Base-by-base conservation (phyloP, 2,113 vertebrate species). In the Brevimyrus niger region DNA sequence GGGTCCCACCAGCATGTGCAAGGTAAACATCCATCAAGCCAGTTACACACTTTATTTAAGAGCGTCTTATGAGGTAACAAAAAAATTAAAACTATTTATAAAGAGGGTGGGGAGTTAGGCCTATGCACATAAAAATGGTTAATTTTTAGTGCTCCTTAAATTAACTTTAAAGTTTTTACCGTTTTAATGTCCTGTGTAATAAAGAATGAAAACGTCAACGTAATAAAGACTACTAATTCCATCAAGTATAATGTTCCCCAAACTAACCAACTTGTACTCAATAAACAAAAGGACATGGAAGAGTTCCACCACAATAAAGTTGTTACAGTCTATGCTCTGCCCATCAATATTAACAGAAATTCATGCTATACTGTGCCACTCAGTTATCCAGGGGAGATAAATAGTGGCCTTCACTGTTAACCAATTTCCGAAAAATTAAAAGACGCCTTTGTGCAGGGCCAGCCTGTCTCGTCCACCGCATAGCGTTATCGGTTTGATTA, bases 401-500 rank as follows among this genome's bases (percentile, higher is more conserved):
- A 65, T 87, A 21, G 23, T 44, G 55, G 55, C 38, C 51, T 65
- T 87, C 35, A 38, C 19, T 38, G 23, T 55, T 73, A 23, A 89
- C 9, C 76, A 53, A 86, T 89, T 73, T 85, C n/a, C 17, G 35
- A 87, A 76, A 90, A 46, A 87, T 35, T 51, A 76, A 35, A 89
- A 69, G 55, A 73, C 23, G 83, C 47, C 61, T 87, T 89, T 87
- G 58, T 90, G 61, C 73, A n/a, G 27, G 46, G 61, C 27, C 15
- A 53, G 17, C 86, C 88, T 55, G 89, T 69, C 84, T 48, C 84
- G 65, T 88, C 38, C 84, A 47, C 10, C 73, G 42, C 61, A 50
- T 31, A 23, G 65, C 46, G 48, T 86, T 90, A 23, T 73, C 58
- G 61, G 87, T 88, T 87, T 90, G 90, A 92, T 91, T 90, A 90